Conservation (phyloP, 2,888 invertebrate genomes). For the Aphelenchoides bicaudatus region DNA sequence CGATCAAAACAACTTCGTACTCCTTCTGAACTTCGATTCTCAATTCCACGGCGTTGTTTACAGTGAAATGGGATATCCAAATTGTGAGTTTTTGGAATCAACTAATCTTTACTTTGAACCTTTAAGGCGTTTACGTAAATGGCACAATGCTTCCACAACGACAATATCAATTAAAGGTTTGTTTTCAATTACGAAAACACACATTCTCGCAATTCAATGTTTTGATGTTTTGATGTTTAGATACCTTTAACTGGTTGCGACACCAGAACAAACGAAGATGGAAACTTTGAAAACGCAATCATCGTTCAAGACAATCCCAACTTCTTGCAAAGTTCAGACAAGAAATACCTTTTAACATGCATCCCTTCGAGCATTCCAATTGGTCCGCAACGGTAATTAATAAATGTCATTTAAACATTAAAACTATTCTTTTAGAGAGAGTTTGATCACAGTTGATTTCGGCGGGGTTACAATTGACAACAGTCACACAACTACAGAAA, state of each 20-base stretch:
- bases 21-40: slow-evolving; percentile 52
- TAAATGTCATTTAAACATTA: neutral
- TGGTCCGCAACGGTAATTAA: slow-evolving; percentile 24
- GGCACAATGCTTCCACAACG: slow-evolving; percentile 49
- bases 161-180: slow-evolving; percentile 53
- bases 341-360: slow-evolving; percentile 50
- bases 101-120: too few relatives aligned
- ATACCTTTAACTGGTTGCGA: slow-evolving; percentile 56
- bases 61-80: slow-evolving; percentile 54
- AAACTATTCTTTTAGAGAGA: slow-evolving; percentile 27
- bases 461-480: slow-evolving; percentile 57
- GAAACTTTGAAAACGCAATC: slow-evolving; percentile 56
- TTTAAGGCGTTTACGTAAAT: slow-evolving; percentile 58
- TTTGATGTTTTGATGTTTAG: slow-evolving; percentile 24
- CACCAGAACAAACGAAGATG: slow-evolving; percentile 50
- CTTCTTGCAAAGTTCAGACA: slow-evolving; percentile 43
- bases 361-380: slow-evolving; percentile 43
- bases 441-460: slow-evolving; percentile 54
- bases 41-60: slow-evolving; percentile 52
- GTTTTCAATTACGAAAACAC: neutral
- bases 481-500: slow-evolving; percentile 36
- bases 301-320: slow-evolving; percentile 46
- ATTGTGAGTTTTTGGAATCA: too few relatives aligned
- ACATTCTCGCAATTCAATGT: slow-evolving; percentile 9
- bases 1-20: slow-evolving; percentile 51